Base-by-base conservation (phyloP, 2,113 vertebrate species). In the Phoxinus phoxinus region DNA sequence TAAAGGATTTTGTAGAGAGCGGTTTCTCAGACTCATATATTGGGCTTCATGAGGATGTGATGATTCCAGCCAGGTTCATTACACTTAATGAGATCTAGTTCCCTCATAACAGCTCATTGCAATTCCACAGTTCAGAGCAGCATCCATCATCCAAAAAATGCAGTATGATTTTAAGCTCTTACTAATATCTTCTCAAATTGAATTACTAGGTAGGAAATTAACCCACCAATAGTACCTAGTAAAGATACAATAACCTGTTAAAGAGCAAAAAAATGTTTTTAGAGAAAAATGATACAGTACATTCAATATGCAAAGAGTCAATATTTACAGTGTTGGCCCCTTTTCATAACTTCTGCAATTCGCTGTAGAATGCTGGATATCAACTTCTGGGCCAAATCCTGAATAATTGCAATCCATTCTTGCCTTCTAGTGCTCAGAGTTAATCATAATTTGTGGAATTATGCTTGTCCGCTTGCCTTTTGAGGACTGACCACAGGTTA, bases 41-140 rank as follows among this genome's bases (percentile, higher is more conserved):
- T 21, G 63, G 61, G 17, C 41, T 30, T 84, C 37, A 86, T 82
- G 59, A 86, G 86, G 69, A 78, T 86, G 44, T 78, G 78, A 88
- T 73, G 51, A 73, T n/a, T 86, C 19, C 37, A 86, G 85, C 9
- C 79, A 51, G 44, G 27, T 61, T 76, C 69, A 48, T 76, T 77
- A 65, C 46, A 15, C 73, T 51, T 61, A 63, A 77, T 48, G 48
- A 44, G 41, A 65, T 53, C 56, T 6, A 11, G 65, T 77, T 48
- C 21, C 19, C 11, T 59, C 11, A 32, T 63, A 27, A 37, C 44
- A 23, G 13, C 27, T 30, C 53, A 78, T 41, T 80, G 77, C 35
- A 63, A 23, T 46, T 12, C n/a, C 37, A 81, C 21, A 61, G 56
- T 23, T 12, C 74, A 77, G 74, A 32, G 30, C 10, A 53, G 51